Conservation (phyloP, 2,797 vertebrate species). For the Epinephelus coioides region DNA sequence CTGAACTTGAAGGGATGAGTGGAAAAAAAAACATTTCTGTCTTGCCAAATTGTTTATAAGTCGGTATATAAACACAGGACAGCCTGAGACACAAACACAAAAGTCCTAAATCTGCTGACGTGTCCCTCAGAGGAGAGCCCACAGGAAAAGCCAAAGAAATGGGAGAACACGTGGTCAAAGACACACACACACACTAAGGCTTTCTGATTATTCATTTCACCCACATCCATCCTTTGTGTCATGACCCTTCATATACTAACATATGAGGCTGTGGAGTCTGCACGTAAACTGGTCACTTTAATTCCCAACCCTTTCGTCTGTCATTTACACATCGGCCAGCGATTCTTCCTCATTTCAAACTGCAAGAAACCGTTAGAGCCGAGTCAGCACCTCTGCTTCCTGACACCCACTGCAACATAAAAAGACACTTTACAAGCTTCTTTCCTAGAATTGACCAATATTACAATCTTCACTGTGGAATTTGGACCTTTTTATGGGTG, state of each 20-base stretch:
- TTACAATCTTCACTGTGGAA: conserved; percentile 21
- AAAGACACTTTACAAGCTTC: conserved; percentile 45
- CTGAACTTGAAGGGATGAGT: neutral
- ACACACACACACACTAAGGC: neutral
- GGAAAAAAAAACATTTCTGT: conserved; percentile 1
- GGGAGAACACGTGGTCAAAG: neutral
- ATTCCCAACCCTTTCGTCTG: neutral
- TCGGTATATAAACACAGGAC: conserved; percentile 16
- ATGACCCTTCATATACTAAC: neutral
- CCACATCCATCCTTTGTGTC: neutral
- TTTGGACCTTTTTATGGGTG: conserved; percentile 29
- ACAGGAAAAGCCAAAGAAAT: conserved; percentile 18
- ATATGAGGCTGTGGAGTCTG: neutral
- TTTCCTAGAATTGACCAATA: conserved; percentile 27
- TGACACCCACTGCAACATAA: conserved; percentile 60
- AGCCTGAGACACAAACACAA: conserved; percentile 10
- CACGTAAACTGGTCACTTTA: neutral
- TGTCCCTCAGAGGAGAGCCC: conserved; percentile 25
- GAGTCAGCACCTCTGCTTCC: conserved; percentile 67
- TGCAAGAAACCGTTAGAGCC: neutral
- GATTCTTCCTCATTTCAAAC: conserved; percentile 25
- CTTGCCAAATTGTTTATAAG: conserved; percentile 11
- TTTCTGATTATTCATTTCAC: conserved; percentile 2
- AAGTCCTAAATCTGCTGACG: conserved; percentile 30
- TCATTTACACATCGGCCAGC: neutral